phyloP scores from a whole-genome alignment of 2,888 invertebrate genomes.

The Falcaria lacertinaria region DNA sequence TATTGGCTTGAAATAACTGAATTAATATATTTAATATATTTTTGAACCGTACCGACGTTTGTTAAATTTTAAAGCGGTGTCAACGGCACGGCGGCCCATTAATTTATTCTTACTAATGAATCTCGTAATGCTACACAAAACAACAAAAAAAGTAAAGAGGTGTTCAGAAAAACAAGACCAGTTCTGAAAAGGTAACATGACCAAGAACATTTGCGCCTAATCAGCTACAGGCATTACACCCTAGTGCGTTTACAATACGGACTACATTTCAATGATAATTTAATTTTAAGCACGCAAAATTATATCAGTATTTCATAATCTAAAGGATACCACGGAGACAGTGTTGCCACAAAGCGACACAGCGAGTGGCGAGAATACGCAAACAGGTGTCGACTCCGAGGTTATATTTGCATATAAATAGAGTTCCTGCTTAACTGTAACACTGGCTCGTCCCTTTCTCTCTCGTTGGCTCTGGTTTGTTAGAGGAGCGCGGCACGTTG shows the following conservation, averaged over 20 bases:
- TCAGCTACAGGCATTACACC: constrained; percentile 7
- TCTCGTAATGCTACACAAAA: constrained; percentile 22
- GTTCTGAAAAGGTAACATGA: not conserved
- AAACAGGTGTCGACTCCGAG: constrained; percentile 79
- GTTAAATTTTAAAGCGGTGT: too few species aligned
- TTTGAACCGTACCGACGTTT: not conserved
- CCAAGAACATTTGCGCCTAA: not conserved
- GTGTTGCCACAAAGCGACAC: constrained; percentile 66
- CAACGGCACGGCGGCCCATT: constrained; percentile 2
- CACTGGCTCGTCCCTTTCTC: constrained; percentile 69
- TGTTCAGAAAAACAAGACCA: constrained; percentile 29
- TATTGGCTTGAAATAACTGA: not conserved
- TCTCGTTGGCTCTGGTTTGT: constrained; percentile 47
- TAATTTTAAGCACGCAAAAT: constrained; percentile 24
- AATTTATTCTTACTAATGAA: constrained; percentile 35
- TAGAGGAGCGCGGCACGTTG: constrained; percentile 61
- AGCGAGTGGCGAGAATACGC: constrained; percentile 73
- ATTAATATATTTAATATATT: not conserved
- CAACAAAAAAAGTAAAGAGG: constrained; percentile 33
- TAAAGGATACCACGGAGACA: constrained; percentile 67
- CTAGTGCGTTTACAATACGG: constrained; percentile 22
- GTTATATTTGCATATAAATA: constrained; percentile 80
- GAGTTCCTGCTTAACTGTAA: constrained; percentile 80
- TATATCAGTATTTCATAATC: constrained; percentile 48
- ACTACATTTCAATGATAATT: constrained; percentile 20